A percentile compares a stretch with the other conserved stretches of the same genome.
These are phyloP conservation scores for Limnothrissa miodon DNA, from an alignment of 2,113 vertebrate genomes.

Conservation along the genomic window DNA sequence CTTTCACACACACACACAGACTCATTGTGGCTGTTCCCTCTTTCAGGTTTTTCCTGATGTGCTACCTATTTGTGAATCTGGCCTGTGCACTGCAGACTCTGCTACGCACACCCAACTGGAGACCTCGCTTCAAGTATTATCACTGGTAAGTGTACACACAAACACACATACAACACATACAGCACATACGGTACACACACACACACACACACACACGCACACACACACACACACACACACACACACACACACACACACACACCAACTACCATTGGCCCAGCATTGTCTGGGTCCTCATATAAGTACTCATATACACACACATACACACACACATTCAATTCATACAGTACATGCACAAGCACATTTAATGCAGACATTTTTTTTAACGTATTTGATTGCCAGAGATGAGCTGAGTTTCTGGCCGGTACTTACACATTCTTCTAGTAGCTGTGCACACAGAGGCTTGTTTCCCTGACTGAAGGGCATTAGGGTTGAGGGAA, in stretches of 20 bases:
- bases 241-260: background rate
- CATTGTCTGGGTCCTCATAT: background rate
- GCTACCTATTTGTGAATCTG: slow-evolving; percentile 95
- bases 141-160: slow-evolving; percentile 65
- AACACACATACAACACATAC: background rate
- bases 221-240: slow-evolving; percentile 2
- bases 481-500: background rate
- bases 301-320: background rate
- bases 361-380: background rate
- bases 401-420: no score
- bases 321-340: background rate
- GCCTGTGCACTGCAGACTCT: slow-evolving; percentile 93
- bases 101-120: slow-evolving; percentile 92
- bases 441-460: no score
- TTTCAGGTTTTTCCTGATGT: slow-evolving; percentile 96
- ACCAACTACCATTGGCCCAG: background rate
- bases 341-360: background rate
- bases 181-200: background rate
- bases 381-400: no score
- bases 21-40: background rate
- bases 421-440: no score
- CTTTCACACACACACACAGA: background rate
- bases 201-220: background rate
- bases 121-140: slow-evolving; percentile 71
- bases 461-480: no score